Conservation (phyloP, 2,113 vertebrate genomes). For the Boulengeromyrus knoepffleri region DNA sequence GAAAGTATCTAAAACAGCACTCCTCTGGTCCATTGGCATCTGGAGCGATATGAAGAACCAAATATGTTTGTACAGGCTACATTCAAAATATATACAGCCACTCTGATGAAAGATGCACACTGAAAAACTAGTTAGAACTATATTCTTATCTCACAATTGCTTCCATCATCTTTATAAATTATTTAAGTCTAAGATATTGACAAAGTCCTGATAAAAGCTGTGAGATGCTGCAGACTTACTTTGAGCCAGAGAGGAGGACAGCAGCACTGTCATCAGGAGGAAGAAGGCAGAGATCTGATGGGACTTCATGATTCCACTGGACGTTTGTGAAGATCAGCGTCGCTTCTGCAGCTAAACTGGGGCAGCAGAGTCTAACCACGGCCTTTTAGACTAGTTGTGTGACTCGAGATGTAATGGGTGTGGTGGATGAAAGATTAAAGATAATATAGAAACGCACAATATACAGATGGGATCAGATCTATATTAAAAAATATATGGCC, state of each 20-base stretch:
- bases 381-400: background rate
- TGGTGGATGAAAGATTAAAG: background rate
- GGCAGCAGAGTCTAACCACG: background rate
- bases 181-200: too few relatives aligned
- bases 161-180: background rate
- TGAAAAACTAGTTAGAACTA: background rate
- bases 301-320: background rate
- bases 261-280: background rate
- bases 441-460: background rate
- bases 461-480: background rate
- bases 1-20: background rate
- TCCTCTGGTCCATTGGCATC: background rate
- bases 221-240: background rate
- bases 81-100: background rate
- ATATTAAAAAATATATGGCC: background rate
- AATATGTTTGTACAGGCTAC: background rate
- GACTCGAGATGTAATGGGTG: background rate
- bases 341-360: background rate
- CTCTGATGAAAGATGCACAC: background rate
- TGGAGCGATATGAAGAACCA: background rate
- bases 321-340: background rate
- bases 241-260: background rate
- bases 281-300: background rate
- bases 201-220: background rate
- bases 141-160: background rate